Percentiles rank a stretch among this genome's conserved stretches.
phyloP scores from a whole-genome alignment of 2,888 invertebrate genomes.

The Chrysomela aeneicollis region DNA sequence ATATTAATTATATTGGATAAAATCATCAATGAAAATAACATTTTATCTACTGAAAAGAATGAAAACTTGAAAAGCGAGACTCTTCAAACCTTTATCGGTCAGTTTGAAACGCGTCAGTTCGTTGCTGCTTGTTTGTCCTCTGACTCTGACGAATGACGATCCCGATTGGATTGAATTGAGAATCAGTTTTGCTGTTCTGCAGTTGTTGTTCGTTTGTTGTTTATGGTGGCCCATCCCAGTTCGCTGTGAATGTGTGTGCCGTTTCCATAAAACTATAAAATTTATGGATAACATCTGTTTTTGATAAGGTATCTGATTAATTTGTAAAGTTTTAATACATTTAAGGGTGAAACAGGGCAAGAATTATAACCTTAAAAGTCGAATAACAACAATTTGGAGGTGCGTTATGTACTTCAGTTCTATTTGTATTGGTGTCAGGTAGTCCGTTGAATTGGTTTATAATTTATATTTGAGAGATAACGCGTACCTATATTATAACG shows the following conservation, averaged over 20 bases:
- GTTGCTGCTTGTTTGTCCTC: neutral
- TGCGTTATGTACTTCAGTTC: constrained; percentile 12
- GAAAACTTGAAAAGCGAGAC: too few species aligned
- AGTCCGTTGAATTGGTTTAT: neutral
- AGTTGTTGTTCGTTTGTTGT: constrained; percentile 52
- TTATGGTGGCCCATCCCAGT: constrained; percentile 64
- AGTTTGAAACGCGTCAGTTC: neutral
- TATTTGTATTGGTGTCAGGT: constrained; percentile 12
- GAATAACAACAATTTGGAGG: constrained; percentile 29
- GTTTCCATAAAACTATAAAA: constrained; percentile 56
- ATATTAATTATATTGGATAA: too few species aligned
- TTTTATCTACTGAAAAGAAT: too few species aligned
- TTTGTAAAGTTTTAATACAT: constrained; percentile 23
- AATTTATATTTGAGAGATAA: neutral
- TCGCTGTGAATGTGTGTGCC: constrained; percentile 63
- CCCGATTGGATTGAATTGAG: neutral
- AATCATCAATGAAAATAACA: too few species aligned
- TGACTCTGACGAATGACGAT: neutral
- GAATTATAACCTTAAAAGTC: constrained; percentile 32
- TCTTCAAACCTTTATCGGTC: too few species aligned
- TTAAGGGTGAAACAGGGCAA: constrained; percentile 25
- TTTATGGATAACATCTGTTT: constrained; percentile 59
- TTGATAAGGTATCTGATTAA: constrained; percentile 56
- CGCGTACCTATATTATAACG: neutral
- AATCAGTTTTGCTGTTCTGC: neutral